Evolutionary conservation across 2,888 invertebrate genomes (phyloP), one percentile per base, ranked within the genome.

Genomic region (Tetropium fuscum): DNA sequence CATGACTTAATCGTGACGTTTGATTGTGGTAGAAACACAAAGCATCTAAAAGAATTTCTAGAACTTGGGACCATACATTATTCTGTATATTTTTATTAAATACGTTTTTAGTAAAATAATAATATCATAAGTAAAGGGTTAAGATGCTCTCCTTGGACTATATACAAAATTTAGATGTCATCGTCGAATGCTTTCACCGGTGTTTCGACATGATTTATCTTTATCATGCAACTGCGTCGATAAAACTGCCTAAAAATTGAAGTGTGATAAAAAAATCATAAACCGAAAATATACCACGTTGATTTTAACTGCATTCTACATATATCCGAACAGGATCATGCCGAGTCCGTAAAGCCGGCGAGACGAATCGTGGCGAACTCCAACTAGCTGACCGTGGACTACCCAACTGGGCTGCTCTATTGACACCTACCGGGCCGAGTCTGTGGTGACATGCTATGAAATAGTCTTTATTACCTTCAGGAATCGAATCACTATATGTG

Each of bases 401-500:
- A 40, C 20, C 45, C 69, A 63, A 62, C 68, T 69, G 70, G 63
- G 61, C 72, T 72, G 63, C 63, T 73, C 66, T 63, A 72, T 78
- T 78, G 78, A 79, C 80, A 80, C 80, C 79, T 80, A 80, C 80
- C 78, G 80, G 75, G 79, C 76, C 44, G 76, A 75, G 74, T 74
- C 78, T 79, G 79, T 79, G 80, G 79, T 80, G 80, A 80, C 80
- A 80, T 69, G 79, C 80, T 77, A 79, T 80, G 80, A 80, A 80
- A 80, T 78, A 78, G 78, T 74, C 78, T 80, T 80, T 80, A 80
- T 80, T 79, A 76, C 78, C 76, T 74, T 74, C 72, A 72, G 78
- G 64, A 78, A 78, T 79, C 78, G 78, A 78, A 78, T 75, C 78
- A 74, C 73, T 76, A 72, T 74, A 70, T 71, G 70, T 73, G 72